Percentiles rank a stretch among this genome's conserved stretches.
phyloP scores from a whole-genome alignment of 2,797 vertebrate species.

The Xiphophorus birchmanni region DNA sequence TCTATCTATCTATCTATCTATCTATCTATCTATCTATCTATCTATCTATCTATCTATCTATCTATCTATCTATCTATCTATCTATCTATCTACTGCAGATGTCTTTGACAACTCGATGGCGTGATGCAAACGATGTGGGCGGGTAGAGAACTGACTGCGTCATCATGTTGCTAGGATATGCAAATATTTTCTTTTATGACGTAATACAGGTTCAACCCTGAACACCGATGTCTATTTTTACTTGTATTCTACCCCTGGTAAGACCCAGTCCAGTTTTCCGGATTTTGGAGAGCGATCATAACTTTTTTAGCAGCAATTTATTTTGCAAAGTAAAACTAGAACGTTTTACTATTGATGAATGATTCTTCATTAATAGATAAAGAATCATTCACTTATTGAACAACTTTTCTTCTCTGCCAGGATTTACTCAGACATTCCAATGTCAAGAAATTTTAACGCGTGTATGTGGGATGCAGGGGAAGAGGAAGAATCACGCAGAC shows the following conservation, averaged over 20 bases:
- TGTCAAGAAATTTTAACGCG: neutral
- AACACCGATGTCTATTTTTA: neutral
- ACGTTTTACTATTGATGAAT: neutral
- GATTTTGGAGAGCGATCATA: neutral
- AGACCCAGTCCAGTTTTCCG: neutral
- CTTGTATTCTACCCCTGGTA: neutral
- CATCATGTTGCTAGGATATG: neutral
- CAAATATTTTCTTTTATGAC: neutral
- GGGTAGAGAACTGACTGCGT: neutral
- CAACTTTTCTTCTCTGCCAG: neutral
- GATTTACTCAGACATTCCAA: neutral
- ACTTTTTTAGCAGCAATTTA: neutral
- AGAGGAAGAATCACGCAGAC: neutral
- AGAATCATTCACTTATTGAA: neutral
- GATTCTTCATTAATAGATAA: too few relatives aligned
- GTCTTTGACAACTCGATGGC: neutral
- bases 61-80: too few relatives aligned
- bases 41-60: too few relatives aligned
- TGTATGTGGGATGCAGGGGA: neutral
- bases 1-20: slow-evolving; percentile 5
- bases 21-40: too few relatives aligned
- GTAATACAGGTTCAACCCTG: neutral
- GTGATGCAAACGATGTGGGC: neutral
- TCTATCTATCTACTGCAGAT: too few relatives aligned
- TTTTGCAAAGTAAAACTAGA: neutral